Conservation (phyloP, 2,797 vertebrate genomes). For the Mus caroli region DNA sequence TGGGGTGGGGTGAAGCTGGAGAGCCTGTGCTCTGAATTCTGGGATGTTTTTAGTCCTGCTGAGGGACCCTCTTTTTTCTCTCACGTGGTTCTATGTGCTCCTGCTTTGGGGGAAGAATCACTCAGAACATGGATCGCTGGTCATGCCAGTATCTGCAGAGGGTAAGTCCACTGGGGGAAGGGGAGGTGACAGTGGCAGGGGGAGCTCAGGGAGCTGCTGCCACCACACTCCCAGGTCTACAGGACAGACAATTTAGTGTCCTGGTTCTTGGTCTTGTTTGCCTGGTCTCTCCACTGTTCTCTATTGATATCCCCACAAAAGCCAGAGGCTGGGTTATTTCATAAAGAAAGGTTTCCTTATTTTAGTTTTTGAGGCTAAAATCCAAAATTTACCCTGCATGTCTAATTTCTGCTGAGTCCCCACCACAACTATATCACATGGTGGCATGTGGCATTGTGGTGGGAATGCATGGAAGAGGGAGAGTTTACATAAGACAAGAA, state of each 20-base stretch:
- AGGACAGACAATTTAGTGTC: neutral
- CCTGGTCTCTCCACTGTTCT: neutral
- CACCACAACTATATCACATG: neutral
- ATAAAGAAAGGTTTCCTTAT: neutral
- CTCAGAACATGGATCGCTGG: neutral
- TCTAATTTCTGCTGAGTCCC: neutral
- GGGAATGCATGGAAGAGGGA: neutral
- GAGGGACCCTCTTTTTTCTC: neutral
- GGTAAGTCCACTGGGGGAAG: neutral
- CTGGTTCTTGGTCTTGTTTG: neutral
- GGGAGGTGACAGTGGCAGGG: neutral
- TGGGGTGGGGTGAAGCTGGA: rapidly evolving
- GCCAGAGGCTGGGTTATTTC: neutral
- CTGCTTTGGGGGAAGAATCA: neutral
- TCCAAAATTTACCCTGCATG: neutral
- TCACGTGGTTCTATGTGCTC: neutral
- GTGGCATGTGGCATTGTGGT: too few relatives aligned
- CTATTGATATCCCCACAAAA: neutral
- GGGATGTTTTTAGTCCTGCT: neutral
- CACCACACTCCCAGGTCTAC: too few relatives aligned
- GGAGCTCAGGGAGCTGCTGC: neutral
- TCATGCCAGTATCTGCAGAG: neutral
- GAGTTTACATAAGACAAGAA: neutral
- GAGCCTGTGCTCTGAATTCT: neutral
- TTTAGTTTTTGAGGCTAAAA: neutral